Conservation (phyloP, 1,140 invertebrate genomes). For the Ephestia elutella region DNA sequence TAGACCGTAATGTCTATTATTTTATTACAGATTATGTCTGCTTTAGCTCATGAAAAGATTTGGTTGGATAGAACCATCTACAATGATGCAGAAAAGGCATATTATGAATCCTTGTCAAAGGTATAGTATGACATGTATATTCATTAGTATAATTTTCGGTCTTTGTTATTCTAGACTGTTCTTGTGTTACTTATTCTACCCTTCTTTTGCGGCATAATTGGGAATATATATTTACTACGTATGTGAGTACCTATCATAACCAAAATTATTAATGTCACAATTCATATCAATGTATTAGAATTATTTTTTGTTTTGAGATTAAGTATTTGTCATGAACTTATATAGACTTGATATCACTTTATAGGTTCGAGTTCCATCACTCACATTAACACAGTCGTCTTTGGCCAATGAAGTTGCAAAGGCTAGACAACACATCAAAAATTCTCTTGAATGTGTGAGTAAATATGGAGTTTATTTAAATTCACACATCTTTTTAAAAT, state of each 20-base stretch:
- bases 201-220: too few relatives aligned
- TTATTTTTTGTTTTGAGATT: too few relatives aligned
- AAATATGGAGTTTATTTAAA: constrained; percentile 22
- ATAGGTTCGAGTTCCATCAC: constrained; percentile 44
- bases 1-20: too few relatives aligned
- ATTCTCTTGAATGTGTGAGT: constrained; percentile 79
- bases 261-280: too few relatives aligned
- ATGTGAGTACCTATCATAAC: too few relatives aligned
- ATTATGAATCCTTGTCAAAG: constrained; percentile 76
- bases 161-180: too few relatives aligned
- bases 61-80: constrained; percentile 78
- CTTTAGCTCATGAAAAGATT: constrained; percentile 70
- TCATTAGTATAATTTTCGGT: too few relatives aligned
- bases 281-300: too few relatives aligned
- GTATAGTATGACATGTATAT: too few relatives aligned
- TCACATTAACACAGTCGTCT: constrained; percentile 52
- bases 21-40: constrained; percentile 56
- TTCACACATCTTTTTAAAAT: constrained; percentile 25
- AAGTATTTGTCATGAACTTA: too few relatives aligned
- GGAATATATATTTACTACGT: too few relatives aligned
- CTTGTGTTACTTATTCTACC: too few relatives aligned
- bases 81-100: constrained; percentile 77
- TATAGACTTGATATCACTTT: background rate
- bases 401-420: constrained; percentile 80
- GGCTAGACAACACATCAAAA: constrained; percentile 80